phyloP scores from a whole-genome alignment of 2,888 invertebrate species.

The Morpho achilles region DNA sequence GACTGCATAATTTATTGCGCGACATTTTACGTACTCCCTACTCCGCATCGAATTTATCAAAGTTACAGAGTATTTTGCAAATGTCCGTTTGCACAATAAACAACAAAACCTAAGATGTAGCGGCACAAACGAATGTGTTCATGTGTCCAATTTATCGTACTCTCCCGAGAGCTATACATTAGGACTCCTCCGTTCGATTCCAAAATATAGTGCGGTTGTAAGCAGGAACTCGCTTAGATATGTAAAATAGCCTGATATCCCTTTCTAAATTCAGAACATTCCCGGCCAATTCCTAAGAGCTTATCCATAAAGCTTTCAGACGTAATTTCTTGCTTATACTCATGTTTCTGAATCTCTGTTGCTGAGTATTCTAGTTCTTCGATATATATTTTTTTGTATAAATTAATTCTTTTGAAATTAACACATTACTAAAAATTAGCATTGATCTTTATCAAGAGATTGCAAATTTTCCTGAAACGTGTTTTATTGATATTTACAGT shows the following conservation, averaged over 20 bases:
- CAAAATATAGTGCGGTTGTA: constrained; percentile 18
- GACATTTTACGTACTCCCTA: no score
- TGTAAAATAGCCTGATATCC: constrained; percentile 51
- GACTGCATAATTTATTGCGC: no score
- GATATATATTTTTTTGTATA: no score
- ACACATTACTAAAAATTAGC: no score
- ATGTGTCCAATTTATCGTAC: constrained; percentile 42
- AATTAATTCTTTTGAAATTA: no score
- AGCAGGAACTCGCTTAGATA: constrained; percentile 32
- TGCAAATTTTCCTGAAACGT: no score
- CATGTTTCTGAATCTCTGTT: constrained; percentile 2
- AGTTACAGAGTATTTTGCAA: constrained; percentile 3
- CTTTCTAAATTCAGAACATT: constrained; percentile 55
- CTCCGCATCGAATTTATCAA: background rate
- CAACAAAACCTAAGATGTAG: constrained; percentile 13
- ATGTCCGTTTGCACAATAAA: constrained; percentile 9
- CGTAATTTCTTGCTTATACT: constrained; percentile 58
- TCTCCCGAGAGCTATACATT: constrained; percentile 43
- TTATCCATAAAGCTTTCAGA: constrained; percentile 61
- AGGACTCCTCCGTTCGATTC: constrained; percentile 34
- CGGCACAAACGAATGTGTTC: constrained; percentile 32
- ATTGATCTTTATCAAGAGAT: no score
- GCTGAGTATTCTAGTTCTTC: background rate
- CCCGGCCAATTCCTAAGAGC: constrained; percentile 54
- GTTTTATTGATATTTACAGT: no score